A percentile compares a stretch with the other conserved stretches of the same genome.
Evolutionary conservation across 2,797 vertebrate species (phyloP).

Genomic region (Tokudaia tokunoshimensis): DNA sequence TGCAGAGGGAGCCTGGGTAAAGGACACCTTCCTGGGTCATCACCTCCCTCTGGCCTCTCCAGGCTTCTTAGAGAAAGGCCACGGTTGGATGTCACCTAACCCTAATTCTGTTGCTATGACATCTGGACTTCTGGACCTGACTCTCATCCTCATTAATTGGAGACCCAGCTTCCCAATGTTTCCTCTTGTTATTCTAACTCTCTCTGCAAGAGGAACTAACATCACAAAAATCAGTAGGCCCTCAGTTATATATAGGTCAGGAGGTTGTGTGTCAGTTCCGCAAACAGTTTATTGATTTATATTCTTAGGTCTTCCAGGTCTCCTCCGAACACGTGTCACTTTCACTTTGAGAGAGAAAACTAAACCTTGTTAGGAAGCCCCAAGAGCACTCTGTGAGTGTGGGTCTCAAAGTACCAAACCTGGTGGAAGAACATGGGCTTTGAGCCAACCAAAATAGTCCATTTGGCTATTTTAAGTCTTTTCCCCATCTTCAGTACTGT

Average conservation of each 20-base stretch:
- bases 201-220: background rate
- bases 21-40: background rate
- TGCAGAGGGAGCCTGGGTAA: background rate
- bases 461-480: background rate
- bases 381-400: accelerated
- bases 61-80: background rate
- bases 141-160: background rate
- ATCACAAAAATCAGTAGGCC: background rate
- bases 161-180: background rate
- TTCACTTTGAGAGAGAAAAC: conserved; percentile 30
- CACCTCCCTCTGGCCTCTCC: background rate
- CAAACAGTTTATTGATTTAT: background rate
- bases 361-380: background rate
- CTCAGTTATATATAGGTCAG: background rate
- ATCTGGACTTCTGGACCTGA: background rate
- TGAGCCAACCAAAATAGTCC: background rate
- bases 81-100: too few species aligned
- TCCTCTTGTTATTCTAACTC: background rate
- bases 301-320: background rate
- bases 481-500: background rate
- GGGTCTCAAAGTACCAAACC: too few species aligned
- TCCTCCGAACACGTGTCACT: background rate
- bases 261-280: background rate
- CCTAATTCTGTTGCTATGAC: background rate
- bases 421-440: background rate